Evolutionary conservation across 2,797 vertebrate genomes (phyloP).

Genomic region (Ispidina picta): DNA sequence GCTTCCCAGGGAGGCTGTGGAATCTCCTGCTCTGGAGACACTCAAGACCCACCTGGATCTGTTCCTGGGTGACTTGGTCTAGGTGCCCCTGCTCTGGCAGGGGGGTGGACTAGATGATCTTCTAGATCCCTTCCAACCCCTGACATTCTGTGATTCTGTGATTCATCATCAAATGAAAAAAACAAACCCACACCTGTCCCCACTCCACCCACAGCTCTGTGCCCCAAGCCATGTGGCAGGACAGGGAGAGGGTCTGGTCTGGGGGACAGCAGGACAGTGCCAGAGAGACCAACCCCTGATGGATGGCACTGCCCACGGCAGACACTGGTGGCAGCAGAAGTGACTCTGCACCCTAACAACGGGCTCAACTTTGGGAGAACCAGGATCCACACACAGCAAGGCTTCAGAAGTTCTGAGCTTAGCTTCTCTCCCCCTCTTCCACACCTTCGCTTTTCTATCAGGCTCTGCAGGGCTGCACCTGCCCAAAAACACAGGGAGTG

Average conservation of each 20-base stretch:
- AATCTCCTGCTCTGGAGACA: too few relatives aligned
- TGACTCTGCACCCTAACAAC: background rate
- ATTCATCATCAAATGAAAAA: background rate
- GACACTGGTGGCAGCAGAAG: background rate
- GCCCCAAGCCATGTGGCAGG: fast-evolving
- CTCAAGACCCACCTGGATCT: too few relatives aligned
- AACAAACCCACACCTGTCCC: background rate
- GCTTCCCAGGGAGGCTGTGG: too few relatives aligned
- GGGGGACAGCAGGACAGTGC: background rate
- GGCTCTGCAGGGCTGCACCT: background rate
- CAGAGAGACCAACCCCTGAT: fast-evolving
- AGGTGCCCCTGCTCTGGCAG: too few relatives aligned
- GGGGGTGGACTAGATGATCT: too few relatives aligned
- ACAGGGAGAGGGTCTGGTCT: background rate
- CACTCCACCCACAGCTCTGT: fast-evolving
- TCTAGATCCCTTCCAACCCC: too few relatives aligned
- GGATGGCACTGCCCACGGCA: fast-evolving
- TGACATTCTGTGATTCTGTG: too few relatives aligned
- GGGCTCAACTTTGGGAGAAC: background rate
- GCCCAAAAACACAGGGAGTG: background rate
- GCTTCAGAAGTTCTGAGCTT: fast-evolving
- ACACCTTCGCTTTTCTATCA: fast-evolving
- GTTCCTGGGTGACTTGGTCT: too few relatives aligned
- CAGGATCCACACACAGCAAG: fast-evolving
- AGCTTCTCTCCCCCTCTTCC: background rate